Percentiles rank a stretch among this genome's conserved stretches.
phyloP scores from a whole-genome alignment of 1,140 invertebrate genomes.

The Phthorimaea operculella region DNA sequence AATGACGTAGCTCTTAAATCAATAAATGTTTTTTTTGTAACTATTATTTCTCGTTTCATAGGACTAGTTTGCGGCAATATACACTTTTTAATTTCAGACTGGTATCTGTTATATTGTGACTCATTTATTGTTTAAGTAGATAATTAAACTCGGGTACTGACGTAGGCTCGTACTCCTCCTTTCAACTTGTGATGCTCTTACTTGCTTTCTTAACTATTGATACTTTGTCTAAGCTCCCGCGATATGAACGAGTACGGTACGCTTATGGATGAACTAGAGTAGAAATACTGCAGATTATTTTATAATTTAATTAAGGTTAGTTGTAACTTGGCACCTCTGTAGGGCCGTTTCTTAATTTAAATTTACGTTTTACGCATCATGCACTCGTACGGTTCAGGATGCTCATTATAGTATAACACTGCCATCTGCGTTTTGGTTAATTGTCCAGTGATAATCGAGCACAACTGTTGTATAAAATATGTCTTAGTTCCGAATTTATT shows the following conservation, averaged over 20 bases:
- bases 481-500: background rate
- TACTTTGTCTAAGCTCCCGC: constrained; percentile 30
- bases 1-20: constrained; percentile 37
- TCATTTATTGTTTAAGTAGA: constrained; percentile 20
- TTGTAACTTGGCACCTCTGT: background rate
- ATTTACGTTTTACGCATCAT: background rate
- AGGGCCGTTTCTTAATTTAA: constrained; percentile 3
- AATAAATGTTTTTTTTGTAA: constrained; percentile 25
- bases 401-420: constrained; percentile 56
- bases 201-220: constrained; percentile 16
- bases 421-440: constrained; percentile 38
- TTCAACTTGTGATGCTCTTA: constrained; percentile 3
- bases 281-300: constrained; percentile 22
- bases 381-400: constrained; percentile 37
- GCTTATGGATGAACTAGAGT: constrained; percentile 32
- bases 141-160: constrained; percentile 16
- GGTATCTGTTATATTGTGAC: constrained; percentile 10
- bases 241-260: constrained; percentile 35
- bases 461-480: no score
- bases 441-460: no score
- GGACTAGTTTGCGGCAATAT: background rate
- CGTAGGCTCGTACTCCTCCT: background rate
- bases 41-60: constrained; percentile 13
- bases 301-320: constrained; percentile 19
- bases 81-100: constrained; percentile 10